phyloP scores from a whole-genome alignment of 2,797 vertebrate species.

The Hirundo rustica region DNA sequence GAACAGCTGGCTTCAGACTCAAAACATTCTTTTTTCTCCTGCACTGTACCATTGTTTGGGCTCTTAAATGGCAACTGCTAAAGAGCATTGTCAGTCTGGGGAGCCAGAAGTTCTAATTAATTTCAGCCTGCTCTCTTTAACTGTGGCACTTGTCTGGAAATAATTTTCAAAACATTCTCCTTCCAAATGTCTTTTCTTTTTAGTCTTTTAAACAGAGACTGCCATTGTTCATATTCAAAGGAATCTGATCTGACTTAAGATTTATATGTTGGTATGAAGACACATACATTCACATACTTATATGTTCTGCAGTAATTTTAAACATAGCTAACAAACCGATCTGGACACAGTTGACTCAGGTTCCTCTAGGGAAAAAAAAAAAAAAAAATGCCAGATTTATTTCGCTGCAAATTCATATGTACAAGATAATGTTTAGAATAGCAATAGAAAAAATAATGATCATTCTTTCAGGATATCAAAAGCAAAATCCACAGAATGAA shows the following conservation, averaged over 20 bases:
- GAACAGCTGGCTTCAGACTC: not conserved
- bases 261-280: not conserved
- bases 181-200: not conserved
- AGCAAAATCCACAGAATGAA: conserved; percentile 16
- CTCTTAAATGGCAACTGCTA: not conserved
- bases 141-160: not conserved
- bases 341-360: not conserved
- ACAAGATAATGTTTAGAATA: not conserved
- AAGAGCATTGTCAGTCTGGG: not conserved
- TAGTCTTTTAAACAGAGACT: not conserved
- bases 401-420: not conserved
- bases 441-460: not conserved
- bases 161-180: not conserved
- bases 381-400: not conserved
- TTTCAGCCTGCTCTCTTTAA: not conserved
- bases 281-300: not conserved
- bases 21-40: not conserved
- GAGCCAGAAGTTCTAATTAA: not conserved
- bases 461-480: not conserved
- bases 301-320: not conserved
- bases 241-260: not conserved
- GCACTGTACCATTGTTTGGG: not conserved
- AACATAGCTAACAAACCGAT: not conserved
- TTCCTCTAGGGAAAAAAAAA: not conserved
- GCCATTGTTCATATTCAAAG: not conserved